A percentile compares a stretch with the other conserved stretches of the same genome.
Conservation (phyloP, 2,797 vertebrate genomes). For the Siniperca scherzeri region DNA sequence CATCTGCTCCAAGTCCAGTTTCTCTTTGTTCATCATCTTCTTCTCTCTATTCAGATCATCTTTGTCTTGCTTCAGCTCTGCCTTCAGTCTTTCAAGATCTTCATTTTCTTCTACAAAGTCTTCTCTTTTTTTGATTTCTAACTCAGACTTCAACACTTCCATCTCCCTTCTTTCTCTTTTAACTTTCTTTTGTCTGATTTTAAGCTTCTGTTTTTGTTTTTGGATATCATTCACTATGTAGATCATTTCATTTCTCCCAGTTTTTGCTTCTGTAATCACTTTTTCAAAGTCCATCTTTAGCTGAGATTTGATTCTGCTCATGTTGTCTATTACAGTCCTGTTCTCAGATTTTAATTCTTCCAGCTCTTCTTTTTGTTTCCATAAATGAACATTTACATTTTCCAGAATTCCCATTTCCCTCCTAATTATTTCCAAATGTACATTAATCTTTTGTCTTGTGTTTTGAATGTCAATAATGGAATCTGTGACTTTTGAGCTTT, state of each 20-base stretch:
- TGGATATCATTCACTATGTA: conserved; percentile 35
- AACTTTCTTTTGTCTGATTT: conserved; percentile 46
- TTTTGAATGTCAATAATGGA: conserved; percentile 39
- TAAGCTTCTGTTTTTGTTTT: conserved; percentile 63
- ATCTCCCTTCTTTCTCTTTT: conserved; percentile 74
- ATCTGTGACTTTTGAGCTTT: background rate
- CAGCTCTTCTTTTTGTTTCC: conserved; percentile 27
- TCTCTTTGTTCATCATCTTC: too few species aligned
- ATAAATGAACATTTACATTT: conserved; percentile 30
- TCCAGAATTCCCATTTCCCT: conserved; percentile 43
- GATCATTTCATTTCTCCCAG: conserved; percentile 53
- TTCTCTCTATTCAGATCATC: too few species aligned
- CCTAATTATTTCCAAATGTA: conserved; percentile 31
- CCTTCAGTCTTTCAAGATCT: background rate
- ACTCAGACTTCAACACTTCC: conserved; percentile 71
- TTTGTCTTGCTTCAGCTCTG: too few species aligned
- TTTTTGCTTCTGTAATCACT: background rate
- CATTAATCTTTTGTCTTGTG: conserved; percentile 17
- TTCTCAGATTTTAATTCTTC: conserved; percentile 30
- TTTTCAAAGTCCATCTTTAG: conserved; percentile 29
- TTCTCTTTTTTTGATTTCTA: conserved; percentile 63
- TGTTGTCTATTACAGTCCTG: conserved; percentile 11
- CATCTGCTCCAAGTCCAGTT: too few species aligned
- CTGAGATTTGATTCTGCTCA: conserved; percentile 43
- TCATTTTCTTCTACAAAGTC: background rate